Base-by-base conservation (phyloP, 2,797 vertebrate genomes). In the Chromis chromis region DNA sequence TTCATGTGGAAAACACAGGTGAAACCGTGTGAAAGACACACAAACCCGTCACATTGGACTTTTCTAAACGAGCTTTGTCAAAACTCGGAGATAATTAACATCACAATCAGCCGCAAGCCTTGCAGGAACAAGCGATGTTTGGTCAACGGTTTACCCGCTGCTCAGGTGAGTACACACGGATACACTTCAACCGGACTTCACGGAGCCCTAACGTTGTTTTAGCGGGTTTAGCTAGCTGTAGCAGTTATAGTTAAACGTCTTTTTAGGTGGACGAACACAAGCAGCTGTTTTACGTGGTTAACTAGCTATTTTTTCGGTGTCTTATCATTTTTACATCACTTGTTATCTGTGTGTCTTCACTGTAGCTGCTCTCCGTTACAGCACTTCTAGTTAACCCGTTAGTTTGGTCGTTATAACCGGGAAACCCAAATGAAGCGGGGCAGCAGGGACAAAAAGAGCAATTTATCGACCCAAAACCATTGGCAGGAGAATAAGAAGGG, bases 141-240 rank as follows among this genome's bases (percentile, higher is more conserved):
- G 60, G 27, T 63, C 65, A 57, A 40, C 67, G 65, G 65, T 57
- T 87, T 4, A 24, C 56, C 76, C 69, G 59, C 55, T 12, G 42
- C 11, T 75, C 81, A 82, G 89, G 90, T 89, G 68, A 88, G 90
- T 42, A 27, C 50, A 22, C 42, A 24, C 25, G 55, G 9, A 27
- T 11, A 17, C 31, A 31, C 69, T 69, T 76, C 3, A 6, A 4
- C 4, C 10, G 17, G 24, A 71, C 53, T 83, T 50, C 25, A 9
- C 4, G 22, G 19, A 36, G 14, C 49, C 55, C 25, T 33, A 44
- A 50, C 46, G 69, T 66, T 63, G 62, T 4, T 10, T 6, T 31
- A 12, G 4, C 17, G 1, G 40, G 6, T 61, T 21, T 14, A 31
- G 31, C 61, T 49, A 62, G 44, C 19, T 5, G 2, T 1, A 3